Conservation (phyloP, 2,113 vertebrate genomes). For the Sterna hirundo region DNA sequence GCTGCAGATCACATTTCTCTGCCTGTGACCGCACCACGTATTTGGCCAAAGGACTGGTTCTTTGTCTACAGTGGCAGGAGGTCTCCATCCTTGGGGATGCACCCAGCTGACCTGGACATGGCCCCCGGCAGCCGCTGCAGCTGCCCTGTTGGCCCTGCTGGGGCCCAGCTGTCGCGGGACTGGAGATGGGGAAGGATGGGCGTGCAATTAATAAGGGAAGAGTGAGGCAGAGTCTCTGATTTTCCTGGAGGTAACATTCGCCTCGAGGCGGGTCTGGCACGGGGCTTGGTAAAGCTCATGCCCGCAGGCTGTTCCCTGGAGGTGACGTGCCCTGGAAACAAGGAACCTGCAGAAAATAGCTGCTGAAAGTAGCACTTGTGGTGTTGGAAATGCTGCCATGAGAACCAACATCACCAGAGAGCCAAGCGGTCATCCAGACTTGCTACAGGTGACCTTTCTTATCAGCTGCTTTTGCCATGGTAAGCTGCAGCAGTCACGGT, state of each 20-base stretch:
- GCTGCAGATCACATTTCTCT: background rate
- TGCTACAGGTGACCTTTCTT: background rate
- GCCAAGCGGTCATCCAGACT: background rate
- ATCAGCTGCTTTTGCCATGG: background rate
- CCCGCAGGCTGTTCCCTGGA: background rate
- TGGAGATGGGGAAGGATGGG: background rate
- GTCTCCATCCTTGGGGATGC: background rate
- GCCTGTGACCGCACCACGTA: rapidly evolving
- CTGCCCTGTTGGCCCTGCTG: background rate
- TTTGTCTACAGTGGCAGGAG: no score
- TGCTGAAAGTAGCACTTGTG: rapidly evolving
- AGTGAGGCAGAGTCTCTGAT: background rate
- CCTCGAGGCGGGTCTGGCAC: background rate
- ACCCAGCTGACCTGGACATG: rapidly evolving
- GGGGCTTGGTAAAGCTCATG: background rate
- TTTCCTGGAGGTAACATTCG: background rate
- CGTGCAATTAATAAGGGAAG: rapidly evolving
- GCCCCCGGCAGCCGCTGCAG: background rate
- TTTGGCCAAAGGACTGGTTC: background rate
- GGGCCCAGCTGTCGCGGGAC: rapidly evolving
- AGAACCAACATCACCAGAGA: background rate
- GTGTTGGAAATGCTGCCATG: rapidly evolving
- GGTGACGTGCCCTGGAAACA: background rate
- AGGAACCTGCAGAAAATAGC: background rate
- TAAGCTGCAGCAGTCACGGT: background rate